These are phyloP conservation scores for Solea senegalensis DNA, from an alignment of 2,113 vertebrate species.

Conservation along the genomic window DNA sequence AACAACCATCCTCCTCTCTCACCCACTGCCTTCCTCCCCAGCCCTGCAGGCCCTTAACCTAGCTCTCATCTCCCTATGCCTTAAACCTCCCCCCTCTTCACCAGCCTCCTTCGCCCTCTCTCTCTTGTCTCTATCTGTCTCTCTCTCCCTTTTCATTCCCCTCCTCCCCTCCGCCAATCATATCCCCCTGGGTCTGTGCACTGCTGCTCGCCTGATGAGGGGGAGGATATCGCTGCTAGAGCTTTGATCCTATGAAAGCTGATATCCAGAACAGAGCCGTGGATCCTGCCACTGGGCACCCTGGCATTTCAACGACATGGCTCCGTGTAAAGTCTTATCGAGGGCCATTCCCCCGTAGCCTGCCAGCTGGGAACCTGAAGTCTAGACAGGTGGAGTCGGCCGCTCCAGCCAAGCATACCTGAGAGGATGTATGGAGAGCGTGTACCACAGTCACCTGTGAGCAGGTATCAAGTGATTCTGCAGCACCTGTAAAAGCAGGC, in stretches of 20 bases:
- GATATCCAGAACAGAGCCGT: constrained; percentile 78
- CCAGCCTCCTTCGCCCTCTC: constrained; percentile 37
- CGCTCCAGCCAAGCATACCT: constrained; percentile 49
- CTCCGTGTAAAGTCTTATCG: constrained; percentile 65
- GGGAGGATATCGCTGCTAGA: constrained; percentile 78
- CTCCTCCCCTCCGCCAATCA: constrained; percentile 50
- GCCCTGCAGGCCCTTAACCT: constrained; percentile 77
- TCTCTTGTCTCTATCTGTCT: constrained; percentile 23
- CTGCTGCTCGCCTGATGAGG: constrained; percentile 73
- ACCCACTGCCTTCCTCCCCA: constrained; percentile 62
- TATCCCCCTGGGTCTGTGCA: constrained; percentile 70
- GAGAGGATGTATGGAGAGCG: constrained; percentile 28
- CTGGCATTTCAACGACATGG: constrained; percentile 77
- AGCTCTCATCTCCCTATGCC: constrained; percentile 65
- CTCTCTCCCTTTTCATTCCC: constrained; percentile 38
- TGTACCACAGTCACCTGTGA: constrained; percentile 12
- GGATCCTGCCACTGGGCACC: constrained; percentile 72
- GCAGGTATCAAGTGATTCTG: background rate
- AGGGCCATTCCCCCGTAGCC: constrained; percentile 64
- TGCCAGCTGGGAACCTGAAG: constrained; percentile 69
- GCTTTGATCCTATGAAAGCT: constrained; percentile 82
- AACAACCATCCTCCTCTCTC: constrained; percentile 66
- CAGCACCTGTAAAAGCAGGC: background rate
- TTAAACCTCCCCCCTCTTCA: constrained; percentile 59
- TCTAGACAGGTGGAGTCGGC: constrained; percentile 74